Evolutionary conservation across 2,113 vertebrate genomes (phyloP).

Genomic region (Maccullochella peelii): DNA sequence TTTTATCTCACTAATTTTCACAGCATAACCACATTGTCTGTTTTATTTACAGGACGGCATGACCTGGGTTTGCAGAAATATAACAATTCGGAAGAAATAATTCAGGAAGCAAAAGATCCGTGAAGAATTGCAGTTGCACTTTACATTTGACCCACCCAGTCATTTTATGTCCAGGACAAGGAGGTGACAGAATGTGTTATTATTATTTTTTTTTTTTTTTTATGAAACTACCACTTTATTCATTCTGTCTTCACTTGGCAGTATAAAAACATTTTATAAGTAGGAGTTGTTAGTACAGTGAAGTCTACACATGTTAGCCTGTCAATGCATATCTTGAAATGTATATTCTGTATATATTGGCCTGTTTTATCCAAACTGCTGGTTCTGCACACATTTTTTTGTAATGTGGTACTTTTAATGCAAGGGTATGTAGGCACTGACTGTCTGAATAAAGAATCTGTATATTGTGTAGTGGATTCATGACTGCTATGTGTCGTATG

Average conservation of each 20-base stretch:
- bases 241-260: neutral
- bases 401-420: neutral
- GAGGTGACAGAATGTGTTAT: neutral
- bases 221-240: neutral
- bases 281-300: neutral
- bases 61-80: slow-evolving; percentile 83
- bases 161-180: neutral
- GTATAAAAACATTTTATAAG: slow-evolving; percentile 6
- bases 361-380: slow-evolving; percentile 4
- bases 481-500: neutral
- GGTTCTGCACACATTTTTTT: slow-evolving; percentile 12
- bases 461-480: slow-evolving; percentile 2
- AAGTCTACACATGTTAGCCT: neutral
- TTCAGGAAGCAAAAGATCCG: neutral
- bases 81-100: slow-evolving; percentile 75
- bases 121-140: slow-evolving; percentile 39
- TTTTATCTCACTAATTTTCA: neutral
- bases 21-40: neutral
- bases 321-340: slow-evolving; percentile 20
- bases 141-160: slow-evolving; percentile 5
- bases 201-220: neutral
- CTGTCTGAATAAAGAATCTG: slow-evolving; percentile 29
- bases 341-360: slow-evolving; percentile 67
- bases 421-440: neutral
- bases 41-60: slow-evolving; percentile 80